These are phyloP conservation scores for Bhutanitis thaidina DNA, from an alignment of 2,888 invertebrate species.

Conservation along the genomic window DNA sequence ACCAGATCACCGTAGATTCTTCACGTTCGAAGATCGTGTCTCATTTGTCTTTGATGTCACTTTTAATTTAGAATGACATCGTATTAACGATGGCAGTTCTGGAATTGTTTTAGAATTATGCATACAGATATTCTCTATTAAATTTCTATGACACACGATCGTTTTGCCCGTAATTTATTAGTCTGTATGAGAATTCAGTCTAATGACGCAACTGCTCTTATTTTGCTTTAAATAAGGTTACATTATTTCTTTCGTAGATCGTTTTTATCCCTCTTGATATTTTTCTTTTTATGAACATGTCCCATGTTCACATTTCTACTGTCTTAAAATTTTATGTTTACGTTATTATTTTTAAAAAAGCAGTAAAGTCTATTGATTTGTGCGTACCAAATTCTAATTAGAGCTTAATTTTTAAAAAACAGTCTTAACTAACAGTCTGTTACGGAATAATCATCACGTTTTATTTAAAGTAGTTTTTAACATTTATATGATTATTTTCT, in stretches of 20 bases:
- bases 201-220: not conserved
- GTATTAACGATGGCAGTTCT: constrained; percentile 21
- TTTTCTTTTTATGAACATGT: too few relatives aligned
- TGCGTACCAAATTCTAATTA: too few relatives aligned
- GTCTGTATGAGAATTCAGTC: not conserved
- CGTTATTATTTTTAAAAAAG: too few relatives aligned
- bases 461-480: constrained; percentile 12
- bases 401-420: too few relatives aligned
- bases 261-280: too few relatives aligned
- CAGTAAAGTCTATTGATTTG: too few relatives aligned
- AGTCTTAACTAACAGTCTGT: not conserved
- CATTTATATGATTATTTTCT: constrained; percentile 10
- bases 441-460: constrained; percentile 6
- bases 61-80: constrained; percentile 13
- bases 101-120: constrained; percentile 19
- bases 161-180: constrained; percentile 13
- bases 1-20: constrained; percentile 38
- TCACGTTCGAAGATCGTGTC: constrained; percentile 26
- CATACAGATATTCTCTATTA: constrained; percentile 7
- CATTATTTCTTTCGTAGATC: not conserved
- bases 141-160: constrained; percentile 15
- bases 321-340: too few relatives aligned
- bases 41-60: constrained; percentile 26
- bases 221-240: constrained; percentile 2
- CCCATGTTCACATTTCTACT: too few relatives aligned